Conservation (phyloP, 1,140 invertebrate species). For the Watersipora subatra region DNA sequence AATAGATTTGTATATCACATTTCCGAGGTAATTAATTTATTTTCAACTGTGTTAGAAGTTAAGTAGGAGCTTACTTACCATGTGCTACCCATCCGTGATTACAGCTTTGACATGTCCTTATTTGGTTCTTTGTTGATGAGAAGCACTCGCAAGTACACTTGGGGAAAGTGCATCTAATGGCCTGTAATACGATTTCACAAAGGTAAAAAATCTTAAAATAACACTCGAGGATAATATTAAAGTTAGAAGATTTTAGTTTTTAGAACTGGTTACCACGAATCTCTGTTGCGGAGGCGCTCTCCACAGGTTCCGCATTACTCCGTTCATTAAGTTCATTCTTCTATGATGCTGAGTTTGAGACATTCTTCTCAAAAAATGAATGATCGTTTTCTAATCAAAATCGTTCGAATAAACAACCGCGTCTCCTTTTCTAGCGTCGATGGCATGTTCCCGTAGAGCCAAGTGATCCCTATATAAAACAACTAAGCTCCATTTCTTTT, state of each 20-base stretch:
- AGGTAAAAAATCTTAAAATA: slow-evolving; percentile 1
- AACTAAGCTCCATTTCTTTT: too few species aligned
- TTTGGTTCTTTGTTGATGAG: slow-evolving; percentile 54
- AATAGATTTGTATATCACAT: too few species aligned
- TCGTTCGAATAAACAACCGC: background rate
- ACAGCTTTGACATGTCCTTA: slow-evolving; percentile 58
- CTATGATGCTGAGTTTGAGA: background rate
- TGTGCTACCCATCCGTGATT: slow-evolving; percentile 65
- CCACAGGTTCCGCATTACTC: background rate
- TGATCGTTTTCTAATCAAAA: background rate
- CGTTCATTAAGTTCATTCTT: background rate
- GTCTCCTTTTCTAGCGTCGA: background rate
- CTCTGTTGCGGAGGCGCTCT: background rate
- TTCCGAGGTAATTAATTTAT: too few species aligned
- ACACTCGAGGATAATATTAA: background rate
- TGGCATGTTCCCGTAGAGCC: background rate
- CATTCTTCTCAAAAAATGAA: background rate
- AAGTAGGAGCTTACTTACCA: too few species aligned
- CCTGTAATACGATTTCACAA: slow-evolving; percentile 44
- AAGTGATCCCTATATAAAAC: background rate
- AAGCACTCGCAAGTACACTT: slow-evolving; percentile 60
- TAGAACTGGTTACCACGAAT: background rate
- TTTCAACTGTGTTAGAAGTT: too few species aligned
- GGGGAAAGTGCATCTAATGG: slow-evolving; percentile 56
- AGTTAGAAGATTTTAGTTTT: background rate